These are phyloP conservation scores for Peromyscus californicus DNA, from an alignment of 2,113 vertebrate genomes.

Conservation along the genomic window DNA sequence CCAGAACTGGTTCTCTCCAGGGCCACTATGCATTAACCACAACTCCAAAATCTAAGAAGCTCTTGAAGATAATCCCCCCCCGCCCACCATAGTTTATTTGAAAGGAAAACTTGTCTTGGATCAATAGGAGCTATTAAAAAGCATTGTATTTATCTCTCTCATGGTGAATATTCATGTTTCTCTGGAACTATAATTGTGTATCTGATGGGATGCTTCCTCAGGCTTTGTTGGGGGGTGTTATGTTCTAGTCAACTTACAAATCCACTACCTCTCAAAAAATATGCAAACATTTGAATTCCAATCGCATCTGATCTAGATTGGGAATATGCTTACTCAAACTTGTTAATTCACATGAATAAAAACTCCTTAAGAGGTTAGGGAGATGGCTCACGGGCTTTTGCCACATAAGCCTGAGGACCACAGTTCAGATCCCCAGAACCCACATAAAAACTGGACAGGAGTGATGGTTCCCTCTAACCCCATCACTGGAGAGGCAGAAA, in stretches of 20 bases:
- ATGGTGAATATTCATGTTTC: neutral
- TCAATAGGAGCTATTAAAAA: neutral
- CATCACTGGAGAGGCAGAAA: neutral
- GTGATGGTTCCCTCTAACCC: neutral
- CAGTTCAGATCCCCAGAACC: neutral
- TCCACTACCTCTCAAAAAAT: neutral
- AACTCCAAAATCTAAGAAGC: slow-evolving; percentile 10
- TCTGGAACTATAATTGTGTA: neutral
- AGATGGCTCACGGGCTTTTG: neutral
- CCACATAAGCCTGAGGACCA: neutral
- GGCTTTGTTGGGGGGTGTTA: neutral
- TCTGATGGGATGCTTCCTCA: neutral
- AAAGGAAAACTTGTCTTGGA: neutral
- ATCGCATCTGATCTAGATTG: neutral
- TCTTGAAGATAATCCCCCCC: neutral
- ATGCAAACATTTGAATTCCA: slow-evolving; percentile 15
- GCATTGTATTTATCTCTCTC: neutral
- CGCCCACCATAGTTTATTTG: neutral
- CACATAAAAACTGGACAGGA: neutral
- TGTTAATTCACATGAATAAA: slow-evolving; percentile 38
- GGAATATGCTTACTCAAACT: neutral
- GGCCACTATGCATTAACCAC: neutral
- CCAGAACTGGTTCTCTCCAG: neutral
- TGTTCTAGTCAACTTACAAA: neutral
- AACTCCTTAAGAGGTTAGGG: neutral